These are phyloP conservation scores for Pangasianodon gigas DNA, from an alignment of 2,113 vertebrate species.

Conservation along the genomic window DNA sequence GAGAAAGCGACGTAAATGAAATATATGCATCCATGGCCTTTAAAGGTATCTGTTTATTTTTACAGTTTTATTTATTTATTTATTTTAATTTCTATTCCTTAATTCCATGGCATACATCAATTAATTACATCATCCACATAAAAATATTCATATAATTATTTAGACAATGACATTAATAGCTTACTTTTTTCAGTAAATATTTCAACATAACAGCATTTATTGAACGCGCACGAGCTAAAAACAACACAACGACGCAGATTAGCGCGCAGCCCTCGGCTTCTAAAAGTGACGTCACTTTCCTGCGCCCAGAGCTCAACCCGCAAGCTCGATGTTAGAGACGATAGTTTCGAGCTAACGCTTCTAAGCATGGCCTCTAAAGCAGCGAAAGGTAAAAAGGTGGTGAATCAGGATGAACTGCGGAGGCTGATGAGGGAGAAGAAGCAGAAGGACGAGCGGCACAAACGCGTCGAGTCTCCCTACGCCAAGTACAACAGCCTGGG, in stretches of 20 bases:
- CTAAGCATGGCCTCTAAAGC: background rate
- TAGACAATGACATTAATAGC: background rate
- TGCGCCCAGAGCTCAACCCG: background rate
- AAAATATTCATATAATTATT: background rate
- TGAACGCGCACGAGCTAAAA: background rate
- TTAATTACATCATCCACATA: background rate
- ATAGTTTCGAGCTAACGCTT: background rate
- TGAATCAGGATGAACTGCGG: slow-evolving; percentile 90
- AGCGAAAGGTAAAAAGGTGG: slow-evolving; percentile 75
- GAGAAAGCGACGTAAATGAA: too few relatives aligned
- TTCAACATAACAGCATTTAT: background rate
- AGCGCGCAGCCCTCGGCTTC: background rate
- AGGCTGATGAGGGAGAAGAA: slow-evolving; percentile 89
- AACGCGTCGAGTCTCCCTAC: slow-evolving; percentile 88
- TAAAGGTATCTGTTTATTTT: too few relatives aligned
- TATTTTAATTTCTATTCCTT: too few relatives aligned
- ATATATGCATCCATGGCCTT: too few relatives aligned
- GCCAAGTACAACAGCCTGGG: slow-evolving; percentile 90
- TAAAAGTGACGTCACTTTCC: slow-evolving; percentile 25
- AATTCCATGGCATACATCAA: too few relatives aligned
- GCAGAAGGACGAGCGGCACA: slow-evolving; percentile 73
- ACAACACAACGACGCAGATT: background rate
- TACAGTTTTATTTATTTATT: background rate
- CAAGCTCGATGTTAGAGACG: background rate
- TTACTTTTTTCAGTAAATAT: background rate